Evolutionary conservation across 1,140 invertebrate genomes (phyloP).

Genomic region (Atta colombica): DNA sequence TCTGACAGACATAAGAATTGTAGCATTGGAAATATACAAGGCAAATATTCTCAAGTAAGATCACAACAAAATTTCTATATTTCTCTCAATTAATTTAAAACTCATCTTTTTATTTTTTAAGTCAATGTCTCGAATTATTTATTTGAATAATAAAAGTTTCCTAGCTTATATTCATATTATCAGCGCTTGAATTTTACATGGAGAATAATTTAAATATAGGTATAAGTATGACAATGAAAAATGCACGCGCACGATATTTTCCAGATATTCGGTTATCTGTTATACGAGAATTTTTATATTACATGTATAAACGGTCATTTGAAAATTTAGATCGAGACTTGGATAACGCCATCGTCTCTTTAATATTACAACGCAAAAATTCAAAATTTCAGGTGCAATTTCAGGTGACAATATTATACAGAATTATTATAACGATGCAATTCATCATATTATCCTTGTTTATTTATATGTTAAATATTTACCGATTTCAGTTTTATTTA

Average conservation of each 20-base stretch:
- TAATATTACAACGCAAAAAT: constrained; percentile 10
- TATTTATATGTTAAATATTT: not conserved
- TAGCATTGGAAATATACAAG: not conserved
- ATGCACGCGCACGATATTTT: not conserved
- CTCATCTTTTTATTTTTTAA: not conserved
- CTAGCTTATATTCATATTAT: not conserved
- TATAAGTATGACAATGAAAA: constrained; percentile 2
- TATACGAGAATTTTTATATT: not conserved
- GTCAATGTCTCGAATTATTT: not conserved
- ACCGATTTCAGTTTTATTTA: not conserved
- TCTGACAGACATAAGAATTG: not conserved
- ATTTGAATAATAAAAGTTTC: not conserved
- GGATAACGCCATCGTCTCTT: constrained; percentile 15
- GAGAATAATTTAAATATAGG: not conserved
- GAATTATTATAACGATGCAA: not conserved
- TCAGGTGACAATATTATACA: not conserved
- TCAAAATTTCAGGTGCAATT: not conserved
- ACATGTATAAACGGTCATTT: not conserved
- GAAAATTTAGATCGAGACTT: constrained; percentile 20
- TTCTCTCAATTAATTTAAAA: not conserved
- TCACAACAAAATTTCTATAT: not conserved
- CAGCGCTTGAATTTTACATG: not conserved
- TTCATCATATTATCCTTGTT: not conserved
- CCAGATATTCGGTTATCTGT: not conserved
- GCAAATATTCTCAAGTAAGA: not conserved